A percentile compares a stretch with the other conserved stretches of the same genome.
phyloP scores from a whole-genome alignment of 2,113 vertebrate species.

The Chroicocephalus ridibundus region DNA sequence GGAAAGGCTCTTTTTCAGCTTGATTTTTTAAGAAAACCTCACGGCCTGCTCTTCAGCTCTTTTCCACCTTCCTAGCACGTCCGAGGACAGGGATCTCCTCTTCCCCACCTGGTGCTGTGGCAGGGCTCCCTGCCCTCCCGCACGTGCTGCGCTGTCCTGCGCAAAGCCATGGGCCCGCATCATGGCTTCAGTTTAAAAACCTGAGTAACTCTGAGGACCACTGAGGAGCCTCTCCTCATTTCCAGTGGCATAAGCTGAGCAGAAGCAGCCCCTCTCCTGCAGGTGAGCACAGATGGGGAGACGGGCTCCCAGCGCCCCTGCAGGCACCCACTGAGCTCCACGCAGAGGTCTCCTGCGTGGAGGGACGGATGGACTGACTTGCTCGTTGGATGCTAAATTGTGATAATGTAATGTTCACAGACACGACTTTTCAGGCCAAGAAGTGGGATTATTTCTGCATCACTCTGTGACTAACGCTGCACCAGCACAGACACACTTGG shows the following conservation, averaged over 20 bases:
- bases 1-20: neutral
- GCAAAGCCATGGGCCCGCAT: neutral
- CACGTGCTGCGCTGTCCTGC: rapidly evolving
- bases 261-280: neutral
- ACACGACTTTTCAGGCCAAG: neutral
- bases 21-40: neutral
- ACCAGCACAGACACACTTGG: neutral
- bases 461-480: neutral
- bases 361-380: neutral
- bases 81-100: neutral
- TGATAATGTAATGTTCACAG: neutral
- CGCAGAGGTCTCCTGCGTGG: neutral
- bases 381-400: neutral
- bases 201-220: neutral
- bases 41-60: neutral
- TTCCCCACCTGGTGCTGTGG: neutral
- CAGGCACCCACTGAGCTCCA: neutral
- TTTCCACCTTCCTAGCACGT: neutral
- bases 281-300: neutral
- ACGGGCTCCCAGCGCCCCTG: neutral
- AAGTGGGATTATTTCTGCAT: neutral
- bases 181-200: neutral
- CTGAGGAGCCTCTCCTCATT: neutral
- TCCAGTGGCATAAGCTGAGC: neutral
- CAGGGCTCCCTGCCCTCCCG: neutral